These are phyloP conservation scores for Heliconius melpomene DNA, from an alignment of 1,140 invertebrate genomes.

Conservation along the genomic window DNA sequence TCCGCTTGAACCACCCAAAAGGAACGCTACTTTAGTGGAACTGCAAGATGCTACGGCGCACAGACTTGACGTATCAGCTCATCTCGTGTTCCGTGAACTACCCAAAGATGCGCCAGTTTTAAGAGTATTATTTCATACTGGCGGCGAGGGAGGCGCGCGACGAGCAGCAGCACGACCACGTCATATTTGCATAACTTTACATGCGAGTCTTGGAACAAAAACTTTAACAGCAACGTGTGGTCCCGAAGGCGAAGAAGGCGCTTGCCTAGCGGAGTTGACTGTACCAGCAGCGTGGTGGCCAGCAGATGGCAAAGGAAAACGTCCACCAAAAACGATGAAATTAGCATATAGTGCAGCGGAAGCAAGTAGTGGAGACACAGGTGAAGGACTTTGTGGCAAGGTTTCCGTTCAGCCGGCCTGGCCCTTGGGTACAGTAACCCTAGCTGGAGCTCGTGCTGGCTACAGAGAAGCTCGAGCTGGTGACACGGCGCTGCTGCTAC, in stretches of 20 bases:
- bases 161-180: constrained; percentile 79
- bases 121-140: constrained; percentile 93
- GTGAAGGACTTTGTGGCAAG: constrained; percentile 86
- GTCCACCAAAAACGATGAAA: constrained; percentile 86
- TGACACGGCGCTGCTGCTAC: constrained; percentile 90
- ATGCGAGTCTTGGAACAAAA: constrained; percentile 84
- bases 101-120: constrained; percentile 92
- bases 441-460: constrained; percentile 88
- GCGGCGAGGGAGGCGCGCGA: constrained; percentile 86
- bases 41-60: constrained; percentile 86
- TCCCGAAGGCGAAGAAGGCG: constrained; percentile 93
- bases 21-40: constrained; percentile 79
- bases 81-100: constrained; percentile 92
- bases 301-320: constrained; percentile 82
- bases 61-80: constrained; percentile 93
- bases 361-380: constrained; percentile 85
- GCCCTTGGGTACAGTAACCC: constrained; percentile 85
- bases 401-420: constrained; percentile 87
- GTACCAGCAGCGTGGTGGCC: constrained; percentile 95
- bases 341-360: constrained; percentile 92
- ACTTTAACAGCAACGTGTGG: constrained; percentile 91
- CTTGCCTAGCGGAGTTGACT: constrained; percentile 90
- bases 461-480: constrained; percentile 92
- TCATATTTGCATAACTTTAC: constrained; percentile 88
- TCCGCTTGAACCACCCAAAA: constrained; percentile 82